These are phyloP conservation scores for Bursaphelenchus mucronatus DNA, from an alignment of 1,140 invertebrate species.

Conservation along the genomic window DNA sequence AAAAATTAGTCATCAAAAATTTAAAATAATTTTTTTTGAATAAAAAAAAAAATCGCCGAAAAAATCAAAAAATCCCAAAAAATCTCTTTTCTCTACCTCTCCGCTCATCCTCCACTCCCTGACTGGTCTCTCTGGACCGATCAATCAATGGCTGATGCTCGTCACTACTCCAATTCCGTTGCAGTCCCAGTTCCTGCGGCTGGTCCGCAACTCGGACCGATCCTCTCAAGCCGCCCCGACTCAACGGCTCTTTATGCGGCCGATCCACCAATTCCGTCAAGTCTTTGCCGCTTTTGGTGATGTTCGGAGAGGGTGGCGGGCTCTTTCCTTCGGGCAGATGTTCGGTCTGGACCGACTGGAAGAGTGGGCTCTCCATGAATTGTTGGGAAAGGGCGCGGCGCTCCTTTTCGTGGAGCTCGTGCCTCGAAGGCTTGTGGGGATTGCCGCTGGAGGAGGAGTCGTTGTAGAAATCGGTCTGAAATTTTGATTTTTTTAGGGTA, in stretches of 20 bases:
- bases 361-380: not conserved
- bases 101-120: no score
- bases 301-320: not conserved
- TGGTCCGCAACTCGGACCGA: conserved; percentile 94
- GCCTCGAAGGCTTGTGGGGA: no score
- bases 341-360: conserved; percentile 9
- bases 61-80: no score
- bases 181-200: conserved; percentile 79
- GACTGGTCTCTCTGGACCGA: no score
- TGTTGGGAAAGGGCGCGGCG: not conserved
- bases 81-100: no score
- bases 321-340: not conserved
- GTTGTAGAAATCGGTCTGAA: conserved; percentile 44
- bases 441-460: conserved; percentile 19
- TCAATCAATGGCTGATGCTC: no score
- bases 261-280: conserved; percentile 15
- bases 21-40: no score
- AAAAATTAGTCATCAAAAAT: no score
- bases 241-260: conserved; percentile 15
- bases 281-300: not conserved
- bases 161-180: no score
- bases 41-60: no score
- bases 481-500: not conserved
- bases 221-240: conserved; percentile 84
- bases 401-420: no score